Base-by-base conservation (phyloP, 2,113 vertebrate species). In the Brachyhypopomus gauderio region DNA sequence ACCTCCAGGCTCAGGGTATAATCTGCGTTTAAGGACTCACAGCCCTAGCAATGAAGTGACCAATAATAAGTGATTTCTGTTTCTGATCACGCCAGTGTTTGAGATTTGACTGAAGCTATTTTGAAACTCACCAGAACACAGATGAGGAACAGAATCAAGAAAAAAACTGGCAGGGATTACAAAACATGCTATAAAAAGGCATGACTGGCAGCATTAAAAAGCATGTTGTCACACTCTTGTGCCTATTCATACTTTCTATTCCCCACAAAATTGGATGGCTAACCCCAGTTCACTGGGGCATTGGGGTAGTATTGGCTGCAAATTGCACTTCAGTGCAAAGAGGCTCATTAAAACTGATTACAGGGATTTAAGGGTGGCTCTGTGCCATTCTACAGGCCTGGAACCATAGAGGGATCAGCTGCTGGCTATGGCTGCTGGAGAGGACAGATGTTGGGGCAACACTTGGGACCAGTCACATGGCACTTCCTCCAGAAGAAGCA, bases 381-480 rank as follows among this genome's bases (percentile, higher is more conserved):
- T 78, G 45, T 55, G 41, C 62, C 48, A 7, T 58, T 79, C 30
- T 59, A 59, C 9, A 69, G 30, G 52, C 23, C 17, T 58, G 9
- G 55, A 25, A 48, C n/a, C 3, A 30, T 23, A 77, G 27, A 22
- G 77, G 19, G 27, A 67, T 23, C 66, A 41, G 23, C 36, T 80
- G 30, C 45, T 23, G 77, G 45, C 45, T 20, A 80, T 75, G 45
- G 67, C 60, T 72, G 52, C 59, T 56, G 36, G 55, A 55, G 9
- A 62, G 67, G 62, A 23, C 77, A 84, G 74, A 82, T 82, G 77
- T 77, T 77, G 56, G 45, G 59, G 11, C 30, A 36, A 62, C 72
- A 41, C 36, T 60, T 34, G 27, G 71, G 55, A n/a, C 27, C 17
- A 6, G 62, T 74, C 70, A 83, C 22, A 64, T 72, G 76, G 75